Percentiles rank a stretch among this genome's conserved stretches.
Evolutionary conservation across 2,113 vertebrate species (phyloP).

Genomic region (Machaerirhynchus nigripectus): DNA sequence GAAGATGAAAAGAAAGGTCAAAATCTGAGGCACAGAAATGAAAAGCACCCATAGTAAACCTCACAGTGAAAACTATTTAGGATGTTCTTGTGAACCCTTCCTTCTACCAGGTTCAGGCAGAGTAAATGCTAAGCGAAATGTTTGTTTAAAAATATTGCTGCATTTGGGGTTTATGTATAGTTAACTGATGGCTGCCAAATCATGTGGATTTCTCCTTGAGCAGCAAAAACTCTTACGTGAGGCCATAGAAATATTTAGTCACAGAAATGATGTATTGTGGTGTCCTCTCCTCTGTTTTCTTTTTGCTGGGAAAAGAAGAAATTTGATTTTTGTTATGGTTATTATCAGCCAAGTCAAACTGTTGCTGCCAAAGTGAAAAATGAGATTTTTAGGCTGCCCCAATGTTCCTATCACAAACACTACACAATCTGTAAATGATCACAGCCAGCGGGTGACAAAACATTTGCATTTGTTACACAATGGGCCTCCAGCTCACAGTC

Average conservation of each 20-base stretch:
- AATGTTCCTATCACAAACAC: neutral
- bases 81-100: neutral
- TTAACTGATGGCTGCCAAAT: neutral
- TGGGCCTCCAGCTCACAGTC: neutral
- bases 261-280: neutral
- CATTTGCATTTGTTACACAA: slow-evolving; percentile 21
- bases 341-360: neutral
- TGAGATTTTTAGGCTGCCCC: neutral
- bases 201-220: neutral
- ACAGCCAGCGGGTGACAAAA: neutral
- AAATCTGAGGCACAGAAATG: neutral
- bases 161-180: neutral
- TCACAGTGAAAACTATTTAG: neutral
- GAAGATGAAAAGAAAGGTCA: neutral
- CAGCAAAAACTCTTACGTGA: neutral
- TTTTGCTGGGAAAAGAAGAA: neutral
- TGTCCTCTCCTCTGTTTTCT: neutral
- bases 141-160: neutral
- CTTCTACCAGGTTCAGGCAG: neutral
- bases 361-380: neutral
- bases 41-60: neutral
- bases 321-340: neutral
- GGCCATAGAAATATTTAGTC: neutral
- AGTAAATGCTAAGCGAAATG: neutral
- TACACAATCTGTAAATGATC: neutral